Evolutionary conservation across 2,888 invertebrate genomes (phyloP).

Genomic region (Standfussiana lucernea): DNA sequence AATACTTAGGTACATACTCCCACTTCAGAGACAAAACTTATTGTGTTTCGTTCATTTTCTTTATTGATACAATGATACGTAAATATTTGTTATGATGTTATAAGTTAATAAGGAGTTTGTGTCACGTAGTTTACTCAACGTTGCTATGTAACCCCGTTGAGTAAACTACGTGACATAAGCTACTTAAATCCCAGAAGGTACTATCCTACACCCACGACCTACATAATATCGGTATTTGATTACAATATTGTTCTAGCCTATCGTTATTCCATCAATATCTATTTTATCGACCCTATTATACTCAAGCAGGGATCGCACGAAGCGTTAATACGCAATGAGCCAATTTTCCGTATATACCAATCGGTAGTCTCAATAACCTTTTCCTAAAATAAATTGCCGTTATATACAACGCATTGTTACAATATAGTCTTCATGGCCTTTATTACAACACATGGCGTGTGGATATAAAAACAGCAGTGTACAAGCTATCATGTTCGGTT

Average conservation of each 20-base stretch:
- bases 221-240: not conserved
- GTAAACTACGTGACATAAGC: not conserved
- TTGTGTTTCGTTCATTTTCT: not conserved
- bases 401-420: slow-evolving; percentile 6
- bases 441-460: slow-evolving; percentile 47
- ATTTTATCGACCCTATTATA: slow-evolving; percentile 13
- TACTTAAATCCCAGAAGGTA: slow-evolving; percentile 1
- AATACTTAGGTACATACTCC: not conserved
- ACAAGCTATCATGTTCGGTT: slow-evolving; percentile 51
- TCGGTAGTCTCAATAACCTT: slow-evolving; percentile 14
- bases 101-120: not conserved
- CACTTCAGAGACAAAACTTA: slow-evolving; percentile 21
- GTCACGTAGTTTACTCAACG: not conserved
- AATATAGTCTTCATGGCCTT: slow-evolving; percentile 28
- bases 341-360: slow-evolving; percentile 10
- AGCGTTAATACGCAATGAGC: slow-evolving; percentile 14
- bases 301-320: not conserved
- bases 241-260: not conserved
- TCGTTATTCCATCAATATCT: slow-evolving; percentile 29
- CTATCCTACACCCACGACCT: slow-evolving; percentile 7
- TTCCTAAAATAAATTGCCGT: slow-evolving; percentile 32
- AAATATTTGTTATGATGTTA: not conserved
- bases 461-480: slow-evolving; percentile 55
- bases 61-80: not conserved
- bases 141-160: not conserved